Evolutionary conservation across 2,113 vertebrate genomes (phyloP).

Genomic region (Setophaga kirtlandii): DNA sequence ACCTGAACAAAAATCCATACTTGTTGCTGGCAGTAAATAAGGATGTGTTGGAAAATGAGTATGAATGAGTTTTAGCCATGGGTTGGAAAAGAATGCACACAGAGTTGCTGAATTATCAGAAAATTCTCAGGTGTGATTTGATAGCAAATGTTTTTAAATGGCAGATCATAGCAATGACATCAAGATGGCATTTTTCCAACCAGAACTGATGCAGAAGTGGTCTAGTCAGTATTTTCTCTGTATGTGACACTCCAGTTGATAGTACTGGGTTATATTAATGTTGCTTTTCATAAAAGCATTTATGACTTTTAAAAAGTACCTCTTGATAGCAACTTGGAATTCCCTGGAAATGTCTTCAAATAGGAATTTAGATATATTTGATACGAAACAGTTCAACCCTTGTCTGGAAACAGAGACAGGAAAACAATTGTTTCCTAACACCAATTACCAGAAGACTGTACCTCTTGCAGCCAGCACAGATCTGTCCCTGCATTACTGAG

Average conservation of each 20-base stretch:
- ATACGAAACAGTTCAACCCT: not conserved
- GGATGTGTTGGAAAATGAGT: not conserved
- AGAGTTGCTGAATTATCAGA: not conserved
- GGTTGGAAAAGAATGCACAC: not conserved
- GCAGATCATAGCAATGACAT: not conserved
- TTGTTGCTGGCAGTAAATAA: not conserved
- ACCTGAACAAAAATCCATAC: slow-evolving; percentile 12
- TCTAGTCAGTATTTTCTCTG: slow-evolving; percentile 30
- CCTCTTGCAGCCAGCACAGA: not conserved
- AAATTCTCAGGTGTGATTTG: not conserved
- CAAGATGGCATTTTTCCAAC: slow-evolving; percentile 13
- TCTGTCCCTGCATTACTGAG: not conserved
- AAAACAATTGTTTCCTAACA: not conserved
- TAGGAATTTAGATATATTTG: not conserved
- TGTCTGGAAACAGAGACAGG: not conserved
- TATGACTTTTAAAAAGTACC: not conserved
- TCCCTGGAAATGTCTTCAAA: not conserved
- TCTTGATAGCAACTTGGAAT: not conserved
- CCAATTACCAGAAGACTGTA: accelerated
- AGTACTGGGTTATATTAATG: slow-evolving; percentile 7
- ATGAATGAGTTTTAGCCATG: not conserved
- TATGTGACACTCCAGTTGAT: not conserved
- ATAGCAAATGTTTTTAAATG: not conserved
- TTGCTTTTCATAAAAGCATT: not conserved
- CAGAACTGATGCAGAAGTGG: not conserved